Evolutionary conservation across 2,113 vertebrate genomes (phyloP).

Genomic region (Astur gentilis): DNA sequence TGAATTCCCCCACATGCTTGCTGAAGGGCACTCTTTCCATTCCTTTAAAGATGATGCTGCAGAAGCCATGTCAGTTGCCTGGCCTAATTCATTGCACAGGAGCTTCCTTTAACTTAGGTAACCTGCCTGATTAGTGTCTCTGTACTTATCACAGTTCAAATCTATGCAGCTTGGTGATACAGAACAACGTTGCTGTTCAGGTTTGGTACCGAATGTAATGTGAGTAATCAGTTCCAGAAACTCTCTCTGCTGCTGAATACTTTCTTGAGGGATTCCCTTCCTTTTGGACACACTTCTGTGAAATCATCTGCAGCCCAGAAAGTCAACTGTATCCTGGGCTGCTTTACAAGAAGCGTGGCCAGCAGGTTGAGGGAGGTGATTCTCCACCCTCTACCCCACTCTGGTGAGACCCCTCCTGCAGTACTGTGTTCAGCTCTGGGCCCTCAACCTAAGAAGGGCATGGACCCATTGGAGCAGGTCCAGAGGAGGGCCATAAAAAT

Average conservation of each 20-base stretch:
- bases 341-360: too few relatives aligned
- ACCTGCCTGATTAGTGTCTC: neutral
- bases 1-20: accelerated
- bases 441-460: too few relatives aligned
- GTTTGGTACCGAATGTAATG: neutral
- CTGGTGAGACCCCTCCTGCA: too few relatives aligned
- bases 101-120: neutral
- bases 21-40: neutral
- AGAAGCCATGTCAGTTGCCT: neutral
- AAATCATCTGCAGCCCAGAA: neutral
- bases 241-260: neutral
- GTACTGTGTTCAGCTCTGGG: too few relatives aligned
- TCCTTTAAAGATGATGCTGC: neutral
- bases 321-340: too few relatives aligned
- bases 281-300: neutral
- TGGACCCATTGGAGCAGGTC: too few relatives aligned
- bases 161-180: neutral
- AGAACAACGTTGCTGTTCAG: neutral
- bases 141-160: neutral
- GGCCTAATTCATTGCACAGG: neutral
- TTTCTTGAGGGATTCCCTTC: neutral
- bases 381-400: too few relatives aligned
- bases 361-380: too few relatives aligned
- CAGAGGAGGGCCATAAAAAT: too few relatives aligned
- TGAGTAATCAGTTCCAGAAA: neutral